Evolutionary conservation across 2,888 invertebrate genomes (phyloP), one percentile per base, ranked within the genome.

Genomic region (Stenolophus ochropezus): DNA sequence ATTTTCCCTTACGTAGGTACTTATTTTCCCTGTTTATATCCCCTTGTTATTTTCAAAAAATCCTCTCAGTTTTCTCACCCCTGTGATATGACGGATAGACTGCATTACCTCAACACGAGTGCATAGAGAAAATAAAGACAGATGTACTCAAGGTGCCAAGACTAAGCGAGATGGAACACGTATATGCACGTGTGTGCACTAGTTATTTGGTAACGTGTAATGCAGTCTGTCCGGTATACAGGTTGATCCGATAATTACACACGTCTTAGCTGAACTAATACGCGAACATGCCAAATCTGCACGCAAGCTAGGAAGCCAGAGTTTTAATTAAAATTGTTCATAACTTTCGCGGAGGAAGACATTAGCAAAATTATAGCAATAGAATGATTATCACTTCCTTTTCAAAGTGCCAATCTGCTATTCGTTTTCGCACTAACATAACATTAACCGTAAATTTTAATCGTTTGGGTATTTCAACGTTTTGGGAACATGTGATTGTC

Each of bases 241-340:
- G 51, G 49, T 75, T 81, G 81, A 81, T 81, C 65, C 74, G 81
- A 81, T 81, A 81, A 81, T 81, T 81, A 75, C 65, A 65, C 75
- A 65, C 61, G 65, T 49, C 61, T 75, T 49, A 61, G 81, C 74
- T 75, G 61, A 81, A 81, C 81, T 81, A 65, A 81, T 65, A 80
- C 56, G 80, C 21, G 49, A 74, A 81, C 81, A 81, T 75, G 81
- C 49, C 61, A 61, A 65, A 75, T 65, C 27, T 25, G 49, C 81
- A 81, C 81, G 81, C 61, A 81, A 81, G 61, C 74, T 18, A 51
- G 51, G 51, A n/a, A 51, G 51, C 11, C 14, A 42, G 33, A 42
- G 4, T 42, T 42, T 42, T 42, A 42, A 42, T 42, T 42, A 42
- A 42, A 42, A 42, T 42, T 42, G 33, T 42, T 42, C 11, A 42